These are phyloP conservation scores for Anser cygnoides DNA, from an alignment of 2,113 vertebrate genomes.

Conservation along the genomic window DNA sequence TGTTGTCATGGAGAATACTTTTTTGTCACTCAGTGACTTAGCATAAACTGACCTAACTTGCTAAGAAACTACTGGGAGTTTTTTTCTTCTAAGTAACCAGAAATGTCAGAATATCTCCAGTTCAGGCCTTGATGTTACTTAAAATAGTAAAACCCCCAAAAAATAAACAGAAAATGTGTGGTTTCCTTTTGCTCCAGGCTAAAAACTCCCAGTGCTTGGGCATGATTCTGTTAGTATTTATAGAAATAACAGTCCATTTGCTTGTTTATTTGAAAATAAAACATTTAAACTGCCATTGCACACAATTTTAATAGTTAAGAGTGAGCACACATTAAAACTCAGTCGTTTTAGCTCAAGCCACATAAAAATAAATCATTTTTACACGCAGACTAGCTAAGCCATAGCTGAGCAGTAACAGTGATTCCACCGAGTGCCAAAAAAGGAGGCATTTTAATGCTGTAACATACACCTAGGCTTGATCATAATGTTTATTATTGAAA, in stretches of 20 bases:
- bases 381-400: not conserved
- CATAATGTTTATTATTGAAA: constrained; percentile 56
- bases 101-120: constrained; percentile 28
- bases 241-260: constrained; percentile 51
- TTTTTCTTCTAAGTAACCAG: constrained; percentile 10
- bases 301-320: constrained; percentile 42
- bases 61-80: not conserved
- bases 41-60: not conserved
- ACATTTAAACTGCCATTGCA: constrained; percentile 30
- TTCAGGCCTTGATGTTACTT: not conserved
- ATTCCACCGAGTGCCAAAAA: constrained; percentile 15
- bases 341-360: constrained; percentile 32
- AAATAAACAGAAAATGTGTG: constrained; percentile 61
- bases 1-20: not conserved
- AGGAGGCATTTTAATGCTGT: constrained; percentile 45
- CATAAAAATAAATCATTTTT: constrained; percentile 34
- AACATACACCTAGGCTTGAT: constrained; percentile 24
- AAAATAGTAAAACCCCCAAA: constrained; percentile 51
- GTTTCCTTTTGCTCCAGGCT: constrained; percentile 29
- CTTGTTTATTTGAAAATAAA: constrained; percentile 64
- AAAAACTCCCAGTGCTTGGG: constrained; percentile 41
- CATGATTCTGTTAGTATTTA: constrained; percentile 52
- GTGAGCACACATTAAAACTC: constrained; percentile 59
- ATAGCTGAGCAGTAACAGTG: not conserved
- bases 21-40: not conserved